Evolutionary conservation across 2,888 invertebrate genomes (phyloP), one percentile per base, ranked within the genome.

Genomic region (Clivina fossor): DNA sequence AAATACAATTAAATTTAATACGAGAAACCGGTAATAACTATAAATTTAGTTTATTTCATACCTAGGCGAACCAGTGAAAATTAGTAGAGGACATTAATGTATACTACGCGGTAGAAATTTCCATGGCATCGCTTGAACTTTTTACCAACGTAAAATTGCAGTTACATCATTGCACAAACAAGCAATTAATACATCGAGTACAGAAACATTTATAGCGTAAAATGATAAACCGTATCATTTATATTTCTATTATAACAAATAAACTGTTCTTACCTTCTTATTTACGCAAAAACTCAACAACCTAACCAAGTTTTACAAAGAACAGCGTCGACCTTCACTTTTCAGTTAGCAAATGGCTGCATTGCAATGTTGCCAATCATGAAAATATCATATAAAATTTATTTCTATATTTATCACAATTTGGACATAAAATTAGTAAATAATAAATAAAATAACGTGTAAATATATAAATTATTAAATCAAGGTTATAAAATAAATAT

Each of bases 231-330:
- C 16, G 28, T 26, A 16, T n/a, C 19, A 13, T 30, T 9, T 9
- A 28, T 33, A 33, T 28, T 43, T 44, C 19, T 26, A 24, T 28
- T 43, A 11, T 19, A 28, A 11, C 15, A 47, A 47, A 55, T 18
- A 53, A 44, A 47, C 28, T 47, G 40, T 64, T 71, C 73, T 70
- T 69, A 71, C 70, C 64, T 61, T 58, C 63, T 65, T 65, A 67
- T 64, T 63, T 62, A 61, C 58, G 50, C 60, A 63, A 65, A 65
- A 69, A 68, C 65, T 64, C 68, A 67, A 68, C 68, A 73, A 73
- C 74, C 73, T 74, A 74, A 75, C 74, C 73, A 74, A 74, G 69
- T 67, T 71, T 69, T 66, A 63, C 62, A 64, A 61, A 63, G 66
- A 64, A 65, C 64, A 70, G 72, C 74, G 72, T 72, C 74, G 72